Percentiles rank a stretch among this genome's conserved stretches.
These are phyloP conservation scores for Archilochus colubris DNA, from an alignment of 2,113 vertebrate species.

Conservation along the genomic window DNA sequence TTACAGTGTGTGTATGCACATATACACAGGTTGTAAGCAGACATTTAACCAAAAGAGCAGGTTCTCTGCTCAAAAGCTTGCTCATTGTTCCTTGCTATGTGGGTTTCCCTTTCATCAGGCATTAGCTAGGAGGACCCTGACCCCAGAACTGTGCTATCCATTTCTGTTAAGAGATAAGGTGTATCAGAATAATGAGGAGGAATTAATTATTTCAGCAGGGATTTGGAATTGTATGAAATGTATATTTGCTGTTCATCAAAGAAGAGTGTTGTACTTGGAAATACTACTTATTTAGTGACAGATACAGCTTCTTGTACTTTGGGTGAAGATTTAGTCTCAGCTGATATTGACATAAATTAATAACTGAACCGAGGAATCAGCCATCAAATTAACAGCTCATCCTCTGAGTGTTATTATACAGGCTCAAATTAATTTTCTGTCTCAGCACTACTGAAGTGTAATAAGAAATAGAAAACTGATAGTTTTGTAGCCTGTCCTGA, in stretches of 20 bases:
- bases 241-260: neutral
- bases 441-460: neutral
- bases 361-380: neutral
- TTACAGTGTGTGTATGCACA: fast-evolving
- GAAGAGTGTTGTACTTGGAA: neutral
- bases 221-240: neutral
- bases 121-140: neutral
- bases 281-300: neutral
- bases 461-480: neutral
- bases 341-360: neutral
- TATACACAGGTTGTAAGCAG: neutral
- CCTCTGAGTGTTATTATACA: neutral
- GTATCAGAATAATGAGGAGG: neutral
- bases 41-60: neutral
- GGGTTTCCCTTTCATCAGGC: neutral
- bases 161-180: neutral
- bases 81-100: neutral
- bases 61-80: neutral
- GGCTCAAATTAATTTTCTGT: neutral
- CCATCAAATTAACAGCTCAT: neutral
- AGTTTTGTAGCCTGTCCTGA: neutral
- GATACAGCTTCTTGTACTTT: neutral
- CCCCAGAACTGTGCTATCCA: neutral
- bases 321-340: neutral
- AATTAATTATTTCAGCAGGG: neutral